Evolutionary conservation across 2,888 invertebrate species (phyloP), one percentile per base, ranked within the genome.

Genomic region (Eledona agricola): DNA sequence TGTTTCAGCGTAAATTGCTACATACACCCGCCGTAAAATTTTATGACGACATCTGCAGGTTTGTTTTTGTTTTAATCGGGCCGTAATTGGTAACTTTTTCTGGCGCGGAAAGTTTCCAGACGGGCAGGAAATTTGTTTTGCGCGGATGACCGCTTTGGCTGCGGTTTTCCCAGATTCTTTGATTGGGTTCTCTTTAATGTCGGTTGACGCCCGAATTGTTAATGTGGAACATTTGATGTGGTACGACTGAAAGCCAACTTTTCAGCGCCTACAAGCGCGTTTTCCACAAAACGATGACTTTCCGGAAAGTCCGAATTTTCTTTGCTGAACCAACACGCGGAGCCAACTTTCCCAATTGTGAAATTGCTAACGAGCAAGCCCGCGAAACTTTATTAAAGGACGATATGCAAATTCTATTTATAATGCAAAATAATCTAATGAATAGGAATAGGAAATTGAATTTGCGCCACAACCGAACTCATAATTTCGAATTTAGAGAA

Each of bases 391-490:
- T 46, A 47, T 16, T 45, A 42, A 28, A 49, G 19, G 34, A 32
- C 15, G 23, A 25, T 51, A 42, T 42, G 42, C 50, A 42, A 51
- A 42, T 42, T 20, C 19, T 40, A 26, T 51, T 51, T 51, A 51
- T 51, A 42, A 51, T 42, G 40, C 34, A 32, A 45, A 54, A 54
- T 54, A 34, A 54, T 54, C 20, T 35, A 47, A 53, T 40, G 46
- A 46, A 51, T 43, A 35, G 51, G 43, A 43, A 46, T 31, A 19
- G 10, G 49, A 16, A 45, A 54, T 54, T 50, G 37, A 37, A 54
- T 54, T 42, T 47, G n/a, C n/a, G n/a, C 23, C 10, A 47, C 42
- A 42, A 42, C 49, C 43, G 47, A 28, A 42, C 28, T 34, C 42
- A 29, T 22, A 49, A 54, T 54, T 37, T 22, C 9, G 3, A 16